Evolutionary conservation across 1,140 invertebrate species (phyloP).

Genomic region (Pseudoatta argentina): DNA sequence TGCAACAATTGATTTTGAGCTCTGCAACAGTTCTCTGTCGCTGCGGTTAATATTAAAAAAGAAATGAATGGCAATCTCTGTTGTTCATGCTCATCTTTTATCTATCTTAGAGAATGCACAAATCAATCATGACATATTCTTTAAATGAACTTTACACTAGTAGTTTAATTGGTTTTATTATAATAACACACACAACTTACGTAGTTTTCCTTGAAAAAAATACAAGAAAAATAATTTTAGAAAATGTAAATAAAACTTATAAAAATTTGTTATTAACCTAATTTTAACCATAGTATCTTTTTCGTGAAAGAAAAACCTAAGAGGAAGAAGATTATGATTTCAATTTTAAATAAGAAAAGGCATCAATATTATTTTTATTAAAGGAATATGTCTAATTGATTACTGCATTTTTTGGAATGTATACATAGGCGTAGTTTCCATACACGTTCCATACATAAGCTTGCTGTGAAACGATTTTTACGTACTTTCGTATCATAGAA

Average conservation of each 20-base stretch:
- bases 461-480: constrained; percentile 31
- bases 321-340: background rate
- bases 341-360: background rate
- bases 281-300: background rate
- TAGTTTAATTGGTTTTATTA: background rate
- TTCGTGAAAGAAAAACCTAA: background rate
- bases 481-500: constrained; percentile 21
- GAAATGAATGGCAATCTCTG: constrained; percentile 20
- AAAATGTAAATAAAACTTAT: background rate
- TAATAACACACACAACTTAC: background rate
- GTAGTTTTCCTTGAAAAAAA: background rate
- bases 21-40: constrained; percentile 7
- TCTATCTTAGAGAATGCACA: constrained; percentile 40
- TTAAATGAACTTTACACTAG: background rate
- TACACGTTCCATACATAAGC: constrained; percentile 16
- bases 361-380: background rate
- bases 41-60: constrained; percentile 46
- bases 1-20: constrained; percentile 12
- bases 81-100: constrained; percentile 26
- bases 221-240: background rate
- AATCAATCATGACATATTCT: constrained; percentile 9
- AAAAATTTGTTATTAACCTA: constrained; percentile 34
- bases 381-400: constrained; percentile 44
- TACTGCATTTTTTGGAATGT: constrained; percentile 22
- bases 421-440: constrained; percentile 22